Conservation (phyloP, 2,113 vertebrate genomes). For the Poeciliopsis retropinna region DNA sequence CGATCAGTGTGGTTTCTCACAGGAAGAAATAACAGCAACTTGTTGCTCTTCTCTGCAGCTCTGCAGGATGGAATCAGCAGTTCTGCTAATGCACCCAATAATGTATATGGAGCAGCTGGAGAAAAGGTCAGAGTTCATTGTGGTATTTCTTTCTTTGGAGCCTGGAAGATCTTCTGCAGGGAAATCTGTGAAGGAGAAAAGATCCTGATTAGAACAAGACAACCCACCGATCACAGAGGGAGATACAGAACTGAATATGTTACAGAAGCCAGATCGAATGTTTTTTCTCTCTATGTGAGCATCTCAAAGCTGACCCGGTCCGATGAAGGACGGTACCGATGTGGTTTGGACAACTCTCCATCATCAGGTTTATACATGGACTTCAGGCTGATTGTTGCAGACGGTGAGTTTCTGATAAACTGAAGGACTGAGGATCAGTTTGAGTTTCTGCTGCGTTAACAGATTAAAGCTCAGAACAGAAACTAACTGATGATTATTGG, state of each 20-base stretch:
- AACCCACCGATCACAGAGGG: rapidly evolving
- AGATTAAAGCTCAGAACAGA: not conserved
- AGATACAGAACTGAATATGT: not conserved
- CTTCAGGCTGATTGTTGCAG: not conserved
- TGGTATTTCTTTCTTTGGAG: not conserved
- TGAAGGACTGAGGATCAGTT: no score
- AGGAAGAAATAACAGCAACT: not conserved
- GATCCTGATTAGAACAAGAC: not conserved
- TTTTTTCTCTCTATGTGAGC: not conserved
- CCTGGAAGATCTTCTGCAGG: conserved; percentile 1
- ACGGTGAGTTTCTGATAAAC: not conserved
- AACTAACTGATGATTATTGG: not conserved
- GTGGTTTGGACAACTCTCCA: not conserved
- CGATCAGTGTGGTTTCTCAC: not conserved
- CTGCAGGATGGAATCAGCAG: not conserved
- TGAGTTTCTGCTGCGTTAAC: no score
- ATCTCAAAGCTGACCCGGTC: not conserved
- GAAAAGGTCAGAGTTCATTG: not conserved
- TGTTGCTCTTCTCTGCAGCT: conserved; percentile 5
- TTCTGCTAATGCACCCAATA: not conserved
- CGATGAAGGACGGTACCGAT: conserved; percentile 1
- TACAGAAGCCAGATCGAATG: rapidly evolving
- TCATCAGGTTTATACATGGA: rapidly evolving
- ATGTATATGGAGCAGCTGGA: not conserved
- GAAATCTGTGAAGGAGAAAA: conserved; percentile 4